Evolutionary conservation across 2,888 invertebrate species (phyloP), one percentile per base, ranked within the genome.

Genomic region (Drosophila mimetica): DNA sequence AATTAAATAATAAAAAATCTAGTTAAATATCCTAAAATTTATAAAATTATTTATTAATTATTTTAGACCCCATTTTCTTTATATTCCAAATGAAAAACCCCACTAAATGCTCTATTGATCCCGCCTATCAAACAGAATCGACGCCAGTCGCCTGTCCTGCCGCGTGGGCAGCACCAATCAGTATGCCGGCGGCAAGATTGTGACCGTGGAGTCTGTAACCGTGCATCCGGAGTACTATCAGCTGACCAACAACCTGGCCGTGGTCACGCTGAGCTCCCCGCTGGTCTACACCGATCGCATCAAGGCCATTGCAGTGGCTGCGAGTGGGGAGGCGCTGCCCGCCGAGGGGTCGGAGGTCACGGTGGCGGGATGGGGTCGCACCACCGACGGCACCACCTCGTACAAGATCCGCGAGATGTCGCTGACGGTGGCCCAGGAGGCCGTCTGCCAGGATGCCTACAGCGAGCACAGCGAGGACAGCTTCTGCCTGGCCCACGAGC

Each of bases 131-230:
- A n/a, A n/a, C n/a, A 74, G 75, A 4, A 36, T 79, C 32, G 81
- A 50, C 5, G 5, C n/a, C 11, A 72, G 28, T 14, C 82, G 88
- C 4, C 16, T 90, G 13, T 59, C 83, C 4, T 71, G 81, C 2
- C 90, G 91, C 9, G 91, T 91, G 48, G 92, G 92, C 50, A 91
- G 92, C 57, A 81, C 88, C 13, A 91, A 91, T 74, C 83, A 89
- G 32, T 88, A 90, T 36, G 80, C 87, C 2, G 86, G 86, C 14
- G 92, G 91, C 2, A 89, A 86, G 8, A 72, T 90, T 30, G 63
- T 74, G 5, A 52, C 59, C 18, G 83, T 90, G 2, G 65, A 70
- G 3, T 60, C 63, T 5, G 55, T 89, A 18, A 71, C 61, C 0
- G 47, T 84, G 5, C 89, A 92, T 66, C 83, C 88, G 8, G 66